These are phyloP conservation scores for Rhinopomastus cyanomelas DNA, from an alignment of 2,113 vertebrate genomes.

Conservation along the genomic window DNA sequence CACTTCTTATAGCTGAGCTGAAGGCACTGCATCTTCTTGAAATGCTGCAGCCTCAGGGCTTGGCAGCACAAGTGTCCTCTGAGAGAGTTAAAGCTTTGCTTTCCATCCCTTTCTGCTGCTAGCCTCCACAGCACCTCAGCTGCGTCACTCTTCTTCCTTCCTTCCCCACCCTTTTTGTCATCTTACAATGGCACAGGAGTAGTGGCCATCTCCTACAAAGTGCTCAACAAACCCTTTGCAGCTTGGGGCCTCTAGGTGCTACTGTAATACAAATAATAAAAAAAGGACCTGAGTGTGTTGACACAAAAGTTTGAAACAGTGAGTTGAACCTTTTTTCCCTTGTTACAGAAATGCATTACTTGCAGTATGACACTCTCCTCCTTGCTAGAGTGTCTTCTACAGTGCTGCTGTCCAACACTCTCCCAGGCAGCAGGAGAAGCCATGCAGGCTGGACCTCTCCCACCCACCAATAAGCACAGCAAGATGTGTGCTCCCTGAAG, in stretches of 20 bases:
- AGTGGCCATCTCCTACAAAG: not conserved
- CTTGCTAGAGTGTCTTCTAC: not conserved
- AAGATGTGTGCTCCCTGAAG: not conserved
- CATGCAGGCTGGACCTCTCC: not conserved
- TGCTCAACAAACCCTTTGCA: conserved; percentile 3
- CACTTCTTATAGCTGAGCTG: not conserved
- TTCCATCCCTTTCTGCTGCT: not conserved
- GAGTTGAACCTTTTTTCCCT: not conserved
- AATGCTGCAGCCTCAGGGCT: not conserved
- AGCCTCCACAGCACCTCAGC: not conserved
- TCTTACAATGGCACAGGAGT: not conserved
- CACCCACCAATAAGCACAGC: not conserved
- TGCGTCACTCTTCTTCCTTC: not conserved
- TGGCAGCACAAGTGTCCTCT: not conserved
- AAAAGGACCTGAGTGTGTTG: not conserved
- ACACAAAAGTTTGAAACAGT: not conserved
- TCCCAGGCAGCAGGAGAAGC: not conserved
- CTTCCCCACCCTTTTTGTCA: not conserved
- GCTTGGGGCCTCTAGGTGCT: conserved; percentile 30
- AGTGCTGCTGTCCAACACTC: rapidly evolving
- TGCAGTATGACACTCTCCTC: too few relatives aligned
- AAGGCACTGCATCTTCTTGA: not conserved
- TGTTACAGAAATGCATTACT: rapidly evolving
- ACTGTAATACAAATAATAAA: conserved; percentile 46
- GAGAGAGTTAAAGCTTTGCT: not conserved